Evolutionary conservation across 2,888 invertebrate species (phyloP).

Genomic region (Apodemia zela): DNA sequence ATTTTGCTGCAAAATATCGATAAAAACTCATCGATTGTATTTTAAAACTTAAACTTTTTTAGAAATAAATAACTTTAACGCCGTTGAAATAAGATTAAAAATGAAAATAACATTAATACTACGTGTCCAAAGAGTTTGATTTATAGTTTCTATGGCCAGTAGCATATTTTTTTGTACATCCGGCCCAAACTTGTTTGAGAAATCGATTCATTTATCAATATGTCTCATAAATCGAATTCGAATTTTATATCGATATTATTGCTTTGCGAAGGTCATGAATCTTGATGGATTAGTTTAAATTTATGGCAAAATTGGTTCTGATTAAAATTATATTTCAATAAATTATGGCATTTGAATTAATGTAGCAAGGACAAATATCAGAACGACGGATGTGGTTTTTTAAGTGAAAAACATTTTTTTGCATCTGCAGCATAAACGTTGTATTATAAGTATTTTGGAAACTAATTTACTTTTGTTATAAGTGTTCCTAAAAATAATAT

Average conservation of each 20-base stretch:
- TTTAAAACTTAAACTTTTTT: background rate
- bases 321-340: too few relatives aligned
- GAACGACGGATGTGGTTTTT: too few relatives aligned
- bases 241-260: constrained; percentile 55
- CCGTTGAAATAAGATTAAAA: constrained; percentile 24
- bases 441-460: too few relatives aligned
- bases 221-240: constrained; percentile 47
- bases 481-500: too few relatives aligned
- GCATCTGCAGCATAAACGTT: too few relatives aligned
- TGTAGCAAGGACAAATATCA: too few relatives aligned
- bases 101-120: constrained; percentile 20
- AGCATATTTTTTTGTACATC: constrained; percentile 53
- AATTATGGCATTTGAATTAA: too few relatives aligned
- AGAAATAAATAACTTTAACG: constrained; percentile 13
- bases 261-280: constrained; percentile 6
- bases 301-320: too few relatives aligned
- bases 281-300: constrained; percentile 32
- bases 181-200: constrained; percentile 54
- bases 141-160: constrained; percentile 64
- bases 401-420: too few relatives aligned
- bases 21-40: background rate
- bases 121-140: constrained; percentile 55
- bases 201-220: constrained; percentile 61
- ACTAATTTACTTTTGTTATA: too few relatives aligned
- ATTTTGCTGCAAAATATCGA: background rate